These are phyloP conservation scores for Melitaea cinxia DNA, from an alignment of 1,140 invertebrate species.

Conservation along the genomic window DNA sequence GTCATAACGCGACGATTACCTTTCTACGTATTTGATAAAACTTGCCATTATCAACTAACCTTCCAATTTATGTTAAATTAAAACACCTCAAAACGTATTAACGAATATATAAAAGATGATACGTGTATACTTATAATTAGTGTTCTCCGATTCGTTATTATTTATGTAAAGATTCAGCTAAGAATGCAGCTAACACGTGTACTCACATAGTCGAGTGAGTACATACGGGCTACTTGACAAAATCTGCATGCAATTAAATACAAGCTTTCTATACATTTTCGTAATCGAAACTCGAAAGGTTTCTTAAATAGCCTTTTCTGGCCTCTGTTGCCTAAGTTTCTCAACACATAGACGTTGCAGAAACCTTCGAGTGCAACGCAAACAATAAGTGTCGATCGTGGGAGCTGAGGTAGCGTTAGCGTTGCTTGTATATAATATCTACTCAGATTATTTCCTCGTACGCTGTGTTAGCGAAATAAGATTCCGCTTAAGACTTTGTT, in stretches of 20 bases:
- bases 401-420: constrained; percentile 58
- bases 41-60: not conserved
- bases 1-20: constrained; percentile 55
- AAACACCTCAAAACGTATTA: not conserved
- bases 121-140: not conserved
- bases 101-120: not conserved
- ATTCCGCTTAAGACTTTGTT: constrained; percentile 47
- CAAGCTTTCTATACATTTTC: constrained; percentile 75
- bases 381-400: constrained; percentile 73
- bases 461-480: constrained; percentile 62
- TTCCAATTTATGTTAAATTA: not conserved
- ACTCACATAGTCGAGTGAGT: constrained; percentile 28
- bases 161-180: not conserved
- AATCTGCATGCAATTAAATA: constrained; percentile 54
- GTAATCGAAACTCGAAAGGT: constrained; percentile 70
- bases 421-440: constrained; percentile 59
- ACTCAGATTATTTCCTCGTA: constrained; percentile 65
- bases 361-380: constrained; percentile 71
- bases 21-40: constrained; percentile 57
- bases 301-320: constrained; percentile 74
- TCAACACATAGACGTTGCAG: constrained; percentile 71
- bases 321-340: constrained; percentile 66
- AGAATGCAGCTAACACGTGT: constrained; percentile 3
- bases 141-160: not conserved
- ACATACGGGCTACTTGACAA: constrained; percentile 35